phyloP scores from a whole-genome alignment of 2,888 invertebrate genomes.

The Lacanobia oleracea region DNA sequence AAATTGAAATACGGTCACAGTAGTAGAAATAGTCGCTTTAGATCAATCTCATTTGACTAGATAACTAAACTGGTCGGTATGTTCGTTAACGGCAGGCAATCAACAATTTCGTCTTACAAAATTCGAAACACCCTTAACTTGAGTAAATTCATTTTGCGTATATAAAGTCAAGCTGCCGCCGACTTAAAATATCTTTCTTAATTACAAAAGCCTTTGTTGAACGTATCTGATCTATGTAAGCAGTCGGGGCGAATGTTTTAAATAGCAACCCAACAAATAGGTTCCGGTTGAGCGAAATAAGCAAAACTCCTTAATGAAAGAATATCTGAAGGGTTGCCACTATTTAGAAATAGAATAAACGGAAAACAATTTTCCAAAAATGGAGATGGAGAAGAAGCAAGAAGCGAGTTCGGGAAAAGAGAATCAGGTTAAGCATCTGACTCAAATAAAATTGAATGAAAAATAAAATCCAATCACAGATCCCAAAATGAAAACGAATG shows the following conservation, averaged over 20 bases:
- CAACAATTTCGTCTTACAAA: conserved; percentile 72
- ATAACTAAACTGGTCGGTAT: conserved; percentile 10
- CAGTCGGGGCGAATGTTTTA: conserved; percentile 89
- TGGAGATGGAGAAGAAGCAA: not conserved
- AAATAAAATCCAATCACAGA: no score
- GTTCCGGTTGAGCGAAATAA: conserved; percentile 87
- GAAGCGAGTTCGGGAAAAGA: not conserved
- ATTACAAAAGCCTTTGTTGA: conserved; percentile 91
- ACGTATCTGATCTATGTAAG: conserved; percentile 91
- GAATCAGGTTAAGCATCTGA: not conserved
- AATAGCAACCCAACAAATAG: conserved; percentile 89
- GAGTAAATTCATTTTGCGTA: conserved; percentile 89
- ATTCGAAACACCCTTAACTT: conserved; percentile 86
- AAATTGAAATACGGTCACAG: conserved; percentile 27
- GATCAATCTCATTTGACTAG: conserved; percentile 26
- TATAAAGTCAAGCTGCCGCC: conserved; percentile 89
- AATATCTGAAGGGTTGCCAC: conserved; percentile 79
- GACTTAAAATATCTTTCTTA: conserved; percentile 90
- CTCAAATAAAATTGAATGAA: not conserved
- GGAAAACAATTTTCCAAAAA: conserved; percentile 15
- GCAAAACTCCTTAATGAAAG: conserved; percentile 87
- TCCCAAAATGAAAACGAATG: not conserved
- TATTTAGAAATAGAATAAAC: conserved; percentile 21
- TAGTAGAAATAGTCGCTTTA: conserved; percentile 17
- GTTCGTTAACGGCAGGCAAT: conserved; percentile 59